Conservation (phyloP, 1,140 invertebrate species). For the Steinernema khuongi region DNA sequence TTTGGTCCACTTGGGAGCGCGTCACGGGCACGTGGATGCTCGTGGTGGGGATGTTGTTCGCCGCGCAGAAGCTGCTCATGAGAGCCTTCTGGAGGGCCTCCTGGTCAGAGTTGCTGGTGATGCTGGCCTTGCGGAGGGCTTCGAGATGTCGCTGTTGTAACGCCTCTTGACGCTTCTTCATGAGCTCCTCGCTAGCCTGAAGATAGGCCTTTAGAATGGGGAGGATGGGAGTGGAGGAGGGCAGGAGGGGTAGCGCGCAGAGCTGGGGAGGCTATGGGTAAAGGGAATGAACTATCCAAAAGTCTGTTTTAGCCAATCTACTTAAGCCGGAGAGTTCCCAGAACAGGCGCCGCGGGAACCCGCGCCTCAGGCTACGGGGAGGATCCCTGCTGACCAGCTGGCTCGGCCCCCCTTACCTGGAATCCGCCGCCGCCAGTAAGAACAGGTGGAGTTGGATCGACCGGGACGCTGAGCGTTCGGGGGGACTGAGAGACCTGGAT, state of each 20-base stretch:
- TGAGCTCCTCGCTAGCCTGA: neutral
- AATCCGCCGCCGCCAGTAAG: neutral
- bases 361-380: too few relatives aligned
- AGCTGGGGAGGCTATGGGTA: too few relatives aligned
- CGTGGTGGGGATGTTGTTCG: neutral
- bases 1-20: neutral
- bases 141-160: neutral
- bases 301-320: too few relatives aligned
- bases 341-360: too few relatives aligned
- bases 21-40: neutral
- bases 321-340: too few relatives aligned
- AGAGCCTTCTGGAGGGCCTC: neutral
- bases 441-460: neutral
- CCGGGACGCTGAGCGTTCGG: neutral
- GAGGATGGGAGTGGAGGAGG: neutral
- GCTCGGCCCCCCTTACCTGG: constrained; percentile 8
- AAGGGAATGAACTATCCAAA: too few relatives aligned
- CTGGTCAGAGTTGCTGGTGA: neutral
- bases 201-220: neutral
- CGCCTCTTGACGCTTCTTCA: neutral
- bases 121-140: neutral
- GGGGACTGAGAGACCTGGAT: neutral
- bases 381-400: neutral
- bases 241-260: too few relatives aligned
- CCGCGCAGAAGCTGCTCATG: neutral